A percentile compares a stretch with the other conserved stretches of the same genome.
Conservation (phyloP, 2,113 vertebrate species). For the Sphaerodactylus townsendi region DNA sequence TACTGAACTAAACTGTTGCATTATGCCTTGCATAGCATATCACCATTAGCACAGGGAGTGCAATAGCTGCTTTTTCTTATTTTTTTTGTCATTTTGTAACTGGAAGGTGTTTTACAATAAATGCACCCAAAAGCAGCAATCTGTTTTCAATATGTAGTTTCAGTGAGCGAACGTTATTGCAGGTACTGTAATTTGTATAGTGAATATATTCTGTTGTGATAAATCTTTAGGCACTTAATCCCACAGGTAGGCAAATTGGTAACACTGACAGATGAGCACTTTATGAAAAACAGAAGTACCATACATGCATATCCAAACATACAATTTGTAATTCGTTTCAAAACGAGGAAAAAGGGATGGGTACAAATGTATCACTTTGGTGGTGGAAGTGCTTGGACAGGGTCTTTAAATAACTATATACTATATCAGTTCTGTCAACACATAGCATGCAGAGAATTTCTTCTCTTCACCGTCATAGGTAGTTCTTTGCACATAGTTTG, state of each 20-base stretch:
- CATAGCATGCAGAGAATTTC: neutral
- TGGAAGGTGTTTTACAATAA: neutral
- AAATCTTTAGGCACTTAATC: neutral
- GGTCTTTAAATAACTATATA: neutral
- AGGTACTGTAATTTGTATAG: neutral
- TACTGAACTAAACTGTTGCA: slow-evolving; percentile 66
- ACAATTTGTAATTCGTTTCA: neutral
- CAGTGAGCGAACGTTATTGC: neutral
- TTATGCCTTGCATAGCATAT: slow-evolving; percentile 64
- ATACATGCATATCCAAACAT: neutral
- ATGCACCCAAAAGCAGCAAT: neutral
- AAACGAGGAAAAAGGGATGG: neutral
- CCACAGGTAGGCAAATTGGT: slow-evolving; percentile 4
- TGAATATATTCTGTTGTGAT: neutral
- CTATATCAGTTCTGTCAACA: neutral
- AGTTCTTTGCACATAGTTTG: neutral
- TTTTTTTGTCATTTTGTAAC: neutral
- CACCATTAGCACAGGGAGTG: slow-evolving; percentile 50
- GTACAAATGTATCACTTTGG: neutral
- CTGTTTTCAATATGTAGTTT: slow-evolving; percentile 20
- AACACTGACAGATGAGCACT: neutral
- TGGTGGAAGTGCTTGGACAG: neutral
- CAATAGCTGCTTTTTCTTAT: neutral
- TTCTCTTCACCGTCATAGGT: neutral
- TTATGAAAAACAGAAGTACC: neutral